Evolutionary conservation across 2,113 vertebrate genomes (phyloP).

Genomic region (Aphelocoma coerulescens): DNA sequence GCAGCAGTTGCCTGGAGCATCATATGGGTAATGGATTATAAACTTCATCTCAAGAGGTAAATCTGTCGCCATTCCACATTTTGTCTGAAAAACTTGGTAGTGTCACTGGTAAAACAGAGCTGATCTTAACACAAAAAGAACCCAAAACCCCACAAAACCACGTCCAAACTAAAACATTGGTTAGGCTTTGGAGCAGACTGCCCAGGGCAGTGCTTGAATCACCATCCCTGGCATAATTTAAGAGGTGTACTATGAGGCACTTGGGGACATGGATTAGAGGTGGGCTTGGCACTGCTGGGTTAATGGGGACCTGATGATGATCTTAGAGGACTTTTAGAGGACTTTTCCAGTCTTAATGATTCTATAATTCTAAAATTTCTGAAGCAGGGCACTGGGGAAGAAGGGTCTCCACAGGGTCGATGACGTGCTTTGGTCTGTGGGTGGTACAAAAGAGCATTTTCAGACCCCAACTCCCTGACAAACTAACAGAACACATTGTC

Average conservation of each 20-base stretch:
- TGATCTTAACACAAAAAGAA: background rate
- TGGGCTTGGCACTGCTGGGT: background rate
- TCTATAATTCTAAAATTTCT: background rate
- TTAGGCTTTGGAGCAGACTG: background rate
- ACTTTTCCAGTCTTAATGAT: background rate
- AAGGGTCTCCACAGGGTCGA: background rate
- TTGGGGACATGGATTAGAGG: background rate
- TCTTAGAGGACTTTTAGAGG: background rate
- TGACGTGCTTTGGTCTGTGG: accelerated
- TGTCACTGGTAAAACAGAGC: background rate
- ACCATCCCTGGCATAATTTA: background rate
- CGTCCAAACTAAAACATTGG: background rate
- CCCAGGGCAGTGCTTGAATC: background rate
- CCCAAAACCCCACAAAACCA: background rate
- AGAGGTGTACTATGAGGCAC: too few relatives aligned
- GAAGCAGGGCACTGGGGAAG: background rate
- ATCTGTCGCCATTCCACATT: background rate
- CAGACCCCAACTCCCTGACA: background rate
- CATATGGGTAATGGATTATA: background rate
- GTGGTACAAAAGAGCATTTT: background rate
- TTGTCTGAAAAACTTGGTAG: background rate
- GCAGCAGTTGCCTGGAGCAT: background rate
- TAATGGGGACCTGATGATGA: background rate
- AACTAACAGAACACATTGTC: accelerated
- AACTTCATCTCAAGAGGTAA: constrained; percentile 25